Percentiles rank a stretch among this genome's conserved stretches.
These are phyloP conservation scores for Cercocebus atys DNA, from an alignment of 2,113 vertebrate species.

Conservation along the genomic window DNA sequence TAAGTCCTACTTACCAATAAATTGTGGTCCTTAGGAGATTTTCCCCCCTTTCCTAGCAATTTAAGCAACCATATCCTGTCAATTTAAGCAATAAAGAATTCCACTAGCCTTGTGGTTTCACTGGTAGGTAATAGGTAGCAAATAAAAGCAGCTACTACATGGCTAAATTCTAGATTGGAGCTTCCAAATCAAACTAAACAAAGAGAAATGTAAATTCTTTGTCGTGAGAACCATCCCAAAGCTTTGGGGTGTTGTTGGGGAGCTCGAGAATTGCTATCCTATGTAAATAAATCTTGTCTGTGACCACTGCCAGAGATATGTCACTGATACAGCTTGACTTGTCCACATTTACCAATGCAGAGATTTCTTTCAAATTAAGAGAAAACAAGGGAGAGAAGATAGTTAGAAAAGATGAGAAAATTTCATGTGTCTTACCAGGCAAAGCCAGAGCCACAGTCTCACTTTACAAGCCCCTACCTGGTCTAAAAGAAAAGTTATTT, in stretches of 20 bases:
- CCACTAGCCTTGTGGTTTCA: neutral
- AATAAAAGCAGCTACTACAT: neutral
- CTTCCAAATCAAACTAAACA: slow-evolving; percentile 10
- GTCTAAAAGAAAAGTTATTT: slow-evolving; percentile 61
- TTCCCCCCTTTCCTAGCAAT: neutral
- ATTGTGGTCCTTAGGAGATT: neutral
- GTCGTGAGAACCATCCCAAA: neutral
- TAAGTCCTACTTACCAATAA: neutral
- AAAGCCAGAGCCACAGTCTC: neutral
- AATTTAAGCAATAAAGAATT: neutral
- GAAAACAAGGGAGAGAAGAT: neutral
- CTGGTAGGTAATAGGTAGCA: neutral
- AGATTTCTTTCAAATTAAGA: neutral
- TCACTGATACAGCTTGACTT: neutral
- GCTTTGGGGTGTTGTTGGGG: neutral
- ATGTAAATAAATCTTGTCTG: neutral
- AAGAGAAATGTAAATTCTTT: neutral
- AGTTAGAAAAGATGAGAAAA: neutral
- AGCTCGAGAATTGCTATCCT: neutral
- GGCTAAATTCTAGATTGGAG: neutral
- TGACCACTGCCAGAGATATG: neutral
- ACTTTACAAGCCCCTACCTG: slow-evolving; percentile 51
- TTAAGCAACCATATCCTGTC: neutral
- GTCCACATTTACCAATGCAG: neutral
- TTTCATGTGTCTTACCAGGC: neutral